Evolutionary conservation across 2,797 vertebrate species (phyloP), one percentile per base, ranked within the genome.

Genomic region (Nannoperca obscura): DNA sequence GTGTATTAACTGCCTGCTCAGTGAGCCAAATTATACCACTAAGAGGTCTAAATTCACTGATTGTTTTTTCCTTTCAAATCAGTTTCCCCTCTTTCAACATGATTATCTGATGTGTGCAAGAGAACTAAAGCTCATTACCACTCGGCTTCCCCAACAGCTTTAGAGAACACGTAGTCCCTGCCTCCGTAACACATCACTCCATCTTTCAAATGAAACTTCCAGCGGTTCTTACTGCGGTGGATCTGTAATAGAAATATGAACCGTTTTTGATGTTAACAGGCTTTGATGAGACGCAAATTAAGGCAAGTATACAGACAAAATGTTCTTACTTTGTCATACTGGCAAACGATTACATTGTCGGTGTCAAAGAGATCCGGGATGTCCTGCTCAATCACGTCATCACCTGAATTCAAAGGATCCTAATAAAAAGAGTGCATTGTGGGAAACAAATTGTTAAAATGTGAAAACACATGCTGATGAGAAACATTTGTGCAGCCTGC

Each of bases 191-290:
- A 96, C 97, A 99, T 98, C 77, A 99, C 95, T 47, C 97, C 98
- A 50, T 99, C 97, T 91, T 98, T 99, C 91, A 99, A 92, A 89
- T 95, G 98, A 91, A 99, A 99, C 93, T 98, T 99, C 98, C 98
- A 99, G 82, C 96, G 97, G 93, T 99, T 99, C 93, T 99, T 99
- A 85, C 95, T 98, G 89, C 98, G 96, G 87, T 99, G 98, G 91
- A 99, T 98, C 98, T 99, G 90, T 62, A 86, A 86, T 4, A 74
- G 10, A 65, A 38, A n/a, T 20, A 71, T 42, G 40, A 53, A 52
- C 7, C 2, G 27, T 27, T 27, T 27, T 27, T 27, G 24, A 27
- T 27, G 24, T 27, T 27, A 53, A 52, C 7, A 2, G 27, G 44
- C 22, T 74, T 62, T 46, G 46, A 34, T 20, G 4, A 71, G 24